Conservation (phyloP, 2,888 invertebrate species). For the Acanthosepion pharaonis region DNA sequence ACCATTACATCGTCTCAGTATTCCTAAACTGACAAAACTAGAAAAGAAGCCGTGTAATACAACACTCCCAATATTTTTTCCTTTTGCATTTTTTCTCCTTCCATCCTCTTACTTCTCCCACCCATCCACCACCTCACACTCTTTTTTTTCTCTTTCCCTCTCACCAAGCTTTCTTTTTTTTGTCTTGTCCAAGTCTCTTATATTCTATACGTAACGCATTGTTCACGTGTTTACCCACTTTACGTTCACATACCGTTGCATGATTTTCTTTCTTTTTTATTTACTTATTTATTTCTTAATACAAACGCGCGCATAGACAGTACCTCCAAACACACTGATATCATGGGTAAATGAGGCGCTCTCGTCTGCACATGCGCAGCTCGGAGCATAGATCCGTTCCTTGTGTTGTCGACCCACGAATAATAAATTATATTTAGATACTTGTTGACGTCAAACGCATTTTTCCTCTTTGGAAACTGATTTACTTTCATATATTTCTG, state of each 20-base stretch:
- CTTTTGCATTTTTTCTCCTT: neutral
- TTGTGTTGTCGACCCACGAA: neutral
- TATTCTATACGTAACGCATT: neutral
- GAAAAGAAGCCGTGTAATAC: neutral
- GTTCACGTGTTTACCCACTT: conserved; percentile 12
- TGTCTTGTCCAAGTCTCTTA: neutral
- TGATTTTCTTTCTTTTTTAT: neutral
- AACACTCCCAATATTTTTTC: neutral
- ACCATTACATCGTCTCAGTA: neutral
- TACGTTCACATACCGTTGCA: neutral
- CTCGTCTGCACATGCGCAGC: neutral
- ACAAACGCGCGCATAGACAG: conserved; percentile 4
- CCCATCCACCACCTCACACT: neutral
- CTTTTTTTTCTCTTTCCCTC: neutral
- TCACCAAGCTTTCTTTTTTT: neutral
- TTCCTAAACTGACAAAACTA: neutral
- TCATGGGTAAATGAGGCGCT: neutral
- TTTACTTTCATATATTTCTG: neutral
- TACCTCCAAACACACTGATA: conserved; percentile 18
- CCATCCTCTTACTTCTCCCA: too few species aligned
- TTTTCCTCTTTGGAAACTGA: neutral
- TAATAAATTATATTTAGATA: neutral
- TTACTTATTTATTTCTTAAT: neutral
- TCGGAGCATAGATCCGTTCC: neutral
- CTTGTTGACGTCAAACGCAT: conserved; percentile 33